Conservation (phyloP, 2,797 vertebrate genomes). For the Hoplostethus atlanticus region DNA sequence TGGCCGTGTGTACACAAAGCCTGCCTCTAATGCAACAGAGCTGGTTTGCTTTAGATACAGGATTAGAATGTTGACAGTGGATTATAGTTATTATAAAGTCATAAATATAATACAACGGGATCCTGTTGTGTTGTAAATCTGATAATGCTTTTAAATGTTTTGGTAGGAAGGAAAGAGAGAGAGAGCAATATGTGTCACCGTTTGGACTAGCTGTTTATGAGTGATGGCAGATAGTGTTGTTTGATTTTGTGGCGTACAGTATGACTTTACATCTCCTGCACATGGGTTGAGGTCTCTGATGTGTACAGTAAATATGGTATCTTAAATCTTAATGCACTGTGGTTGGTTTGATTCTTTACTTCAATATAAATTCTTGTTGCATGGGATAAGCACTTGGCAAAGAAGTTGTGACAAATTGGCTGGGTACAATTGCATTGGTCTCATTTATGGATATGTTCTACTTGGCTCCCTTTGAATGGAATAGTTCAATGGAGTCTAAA, state of each 20-base stretch:
- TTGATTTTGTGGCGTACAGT: too few relatives aligned
- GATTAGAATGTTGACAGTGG: slow-evolving; percentile 17
- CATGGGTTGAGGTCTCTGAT: too few relatives aligned
- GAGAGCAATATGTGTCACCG: neutral
- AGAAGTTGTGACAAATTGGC: too few relatives aligned
- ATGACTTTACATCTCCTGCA: too few relatives aligned
- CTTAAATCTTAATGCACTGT: too few relatives aligned
- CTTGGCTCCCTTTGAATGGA: neutral
- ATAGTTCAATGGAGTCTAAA: slow-evolving; percentile 6
- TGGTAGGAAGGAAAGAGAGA: neutral
- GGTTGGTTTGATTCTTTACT: too few relatives aligned
- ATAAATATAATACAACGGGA: neutral
- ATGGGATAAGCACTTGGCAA: too few relatives aligned
- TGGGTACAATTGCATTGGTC: too few relatives aligned
- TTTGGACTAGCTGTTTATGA: neutral
- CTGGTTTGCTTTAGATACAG: slow-evolving; percentile 5
- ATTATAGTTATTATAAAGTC: slow-evolving; percentile 11
- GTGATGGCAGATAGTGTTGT: neutral
- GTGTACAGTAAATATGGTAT: too few relatives aligned
- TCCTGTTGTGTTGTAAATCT: too few relatives aligned
- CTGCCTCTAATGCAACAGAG: slow-evolving; percentile 22
- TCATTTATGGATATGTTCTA: too few relatives aligned
- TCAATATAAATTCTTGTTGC: too few relatives aligned
- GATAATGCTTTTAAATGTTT: slow-evolving; percentile 2
- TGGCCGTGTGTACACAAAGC: slow-evolving; percentile 26